These are phyloP conservation scores for Papilio xuthus DNA, from an alignment of 1,140 invertebrate genomes.

Conservation along the genomic window DNA sequence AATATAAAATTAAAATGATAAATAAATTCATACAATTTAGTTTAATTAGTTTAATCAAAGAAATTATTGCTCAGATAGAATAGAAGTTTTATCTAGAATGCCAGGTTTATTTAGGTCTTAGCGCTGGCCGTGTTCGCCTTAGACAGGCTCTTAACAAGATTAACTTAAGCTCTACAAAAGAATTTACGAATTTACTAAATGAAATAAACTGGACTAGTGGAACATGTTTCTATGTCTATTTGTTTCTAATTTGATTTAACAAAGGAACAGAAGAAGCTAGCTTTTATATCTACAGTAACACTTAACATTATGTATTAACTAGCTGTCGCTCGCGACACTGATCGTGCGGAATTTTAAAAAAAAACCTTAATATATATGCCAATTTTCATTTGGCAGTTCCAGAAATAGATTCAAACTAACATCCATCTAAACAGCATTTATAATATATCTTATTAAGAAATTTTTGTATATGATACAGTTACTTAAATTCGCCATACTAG, in stretches of 20 bases:
- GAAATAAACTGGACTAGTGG: constrained; percentile 1
- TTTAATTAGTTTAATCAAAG: neutral
- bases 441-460: too few species aligned
- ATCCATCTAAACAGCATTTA: too few species aligned
- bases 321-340: too few species aligned
- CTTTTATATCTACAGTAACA: neutral
- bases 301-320: too few species aligned
- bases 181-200: constrained; percentile 23
- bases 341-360: too few species aligned
- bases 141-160: constrained; percentile 13
- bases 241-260: constrained; percentile 1
- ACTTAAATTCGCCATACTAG: too few species aligned
- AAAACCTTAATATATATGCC: too few species aligned
- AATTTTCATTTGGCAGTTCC: too few species aligned
- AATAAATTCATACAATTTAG: neutral
- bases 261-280: neutral
- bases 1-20: too few species aligned
- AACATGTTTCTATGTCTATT: constrained; percentile 14
- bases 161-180: constrained; percentile 21
- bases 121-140: neutral
- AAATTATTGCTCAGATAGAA: neutral
- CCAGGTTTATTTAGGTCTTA: neutral
- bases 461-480: too few species aligned
- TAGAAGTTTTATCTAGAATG: constrained; percentile 3
- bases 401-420: too few species aligned